Percentiles rank a stretch among this genome's conserved stretches.
These are phyloP conservation scores for Sinocyclocheilus maitianheensis DNA, from an alignment of 2,113 vertebrate genomes.

Conservation along the genomic window DNA sequence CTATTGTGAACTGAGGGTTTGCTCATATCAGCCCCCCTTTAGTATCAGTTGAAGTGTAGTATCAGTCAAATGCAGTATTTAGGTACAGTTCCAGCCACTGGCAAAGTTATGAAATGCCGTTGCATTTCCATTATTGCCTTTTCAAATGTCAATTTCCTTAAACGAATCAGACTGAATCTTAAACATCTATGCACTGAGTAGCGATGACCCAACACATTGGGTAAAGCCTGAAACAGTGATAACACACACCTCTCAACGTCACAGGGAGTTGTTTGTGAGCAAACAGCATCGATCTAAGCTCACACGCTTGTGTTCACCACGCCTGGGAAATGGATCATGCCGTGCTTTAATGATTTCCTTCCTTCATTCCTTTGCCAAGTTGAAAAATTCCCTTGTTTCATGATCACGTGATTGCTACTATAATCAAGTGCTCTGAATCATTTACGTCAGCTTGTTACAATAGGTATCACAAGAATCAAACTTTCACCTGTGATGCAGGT, in stretches of 20 bases:
- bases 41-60: neutral
- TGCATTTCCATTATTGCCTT: conserved; percentile 4
- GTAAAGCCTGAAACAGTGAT: neutral
- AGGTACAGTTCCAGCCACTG: neutral
- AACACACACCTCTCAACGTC: conserved; percentile 16
- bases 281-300: neutral
- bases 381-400: neutral
- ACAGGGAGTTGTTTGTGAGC: neutral
- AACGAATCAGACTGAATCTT: neutral
- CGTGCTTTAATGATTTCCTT: conserved; percentile 12
- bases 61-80: neutral
- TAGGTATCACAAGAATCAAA: neutral
- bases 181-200: neutral
- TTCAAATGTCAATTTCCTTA: conserved; percentile 23
- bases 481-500: neutral
- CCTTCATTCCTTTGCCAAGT: neutral
- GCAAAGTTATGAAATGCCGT: neutral
- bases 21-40: neutral
- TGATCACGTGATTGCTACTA: neutral
- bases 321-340: neutral
- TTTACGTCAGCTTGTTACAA: neutral
- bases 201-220: neutral
- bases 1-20: neutral
- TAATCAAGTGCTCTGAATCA: neutral
- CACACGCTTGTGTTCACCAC: neutral